Percentiles rank a stretch among this genome's conserved stretches.
Conservation (phyloP, 2,797 vertebrate species). For the Scyliorhinus canicula region DNA sequence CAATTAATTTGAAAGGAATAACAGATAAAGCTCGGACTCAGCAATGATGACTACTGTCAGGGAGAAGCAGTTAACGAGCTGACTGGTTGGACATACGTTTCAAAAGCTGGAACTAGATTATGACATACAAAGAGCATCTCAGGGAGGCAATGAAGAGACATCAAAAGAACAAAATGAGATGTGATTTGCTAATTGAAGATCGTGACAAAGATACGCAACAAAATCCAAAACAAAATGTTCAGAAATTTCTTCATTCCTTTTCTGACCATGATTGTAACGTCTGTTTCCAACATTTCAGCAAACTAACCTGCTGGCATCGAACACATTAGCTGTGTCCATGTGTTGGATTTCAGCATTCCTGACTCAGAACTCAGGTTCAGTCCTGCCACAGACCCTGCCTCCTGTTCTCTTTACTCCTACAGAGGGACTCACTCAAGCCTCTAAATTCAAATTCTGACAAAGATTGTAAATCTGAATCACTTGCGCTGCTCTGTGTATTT, state of each 20-base stretch:
- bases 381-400: not conserved
- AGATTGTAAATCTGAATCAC: not conserved
- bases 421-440: not conserved
- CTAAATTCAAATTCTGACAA: not conserved
- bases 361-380: not conserved
- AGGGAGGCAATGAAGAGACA: not conserved
- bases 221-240: too few relatives aligned
- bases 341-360: not conserved
- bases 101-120: not conserved
- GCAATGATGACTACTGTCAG: not conserved
- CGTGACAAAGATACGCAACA: not conserved
- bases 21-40: not conserved
- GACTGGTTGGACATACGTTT: not conserved
- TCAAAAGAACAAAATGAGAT: not conserved
- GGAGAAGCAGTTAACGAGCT: not conserved
- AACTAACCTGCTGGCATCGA: not conserved
- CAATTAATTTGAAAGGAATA: not conserved
- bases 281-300: not conserved
- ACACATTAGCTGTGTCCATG: not conserved
- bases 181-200: not conserved
- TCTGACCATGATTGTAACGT: not conserved
- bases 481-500: not conserved
- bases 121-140: not conserved
- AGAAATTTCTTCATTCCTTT: not conserved
- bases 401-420: not conserved